Conservation (phyloP, 2,113 vertebrate genomes). For the Cephalopterus ornatus region DNA sequence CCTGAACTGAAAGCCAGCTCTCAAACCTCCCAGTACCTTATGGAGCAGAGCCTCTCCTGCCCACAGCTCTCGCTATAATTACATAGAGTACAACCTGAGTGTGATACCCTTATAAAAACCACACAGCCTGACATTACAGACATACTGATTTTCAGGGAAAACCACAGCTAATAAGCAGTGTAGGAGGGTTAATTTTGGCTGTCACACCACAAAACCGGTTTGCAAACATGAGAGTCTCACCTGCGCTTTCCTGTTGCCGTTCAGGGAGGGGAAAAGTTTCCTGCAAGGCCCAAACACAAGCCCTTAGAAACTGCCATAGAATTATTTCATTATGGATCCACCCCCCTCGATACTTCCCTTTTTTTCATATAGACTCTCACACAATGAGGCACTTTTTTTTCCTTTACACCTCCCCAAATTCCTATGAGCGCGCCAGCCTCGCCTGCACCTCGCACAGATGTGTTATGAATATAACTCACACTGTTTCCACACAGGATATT, state of each 20-base stretch:
- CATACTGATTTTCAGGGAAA: not conserved
- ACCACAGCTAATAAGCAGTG: not conserved
- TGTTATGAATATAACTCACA: slow-evolving; percentile 64
- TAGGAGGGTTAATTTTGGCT: not conserved
- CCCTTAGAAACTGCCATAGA: not conserved
- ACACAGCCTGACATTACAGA: not conserved
- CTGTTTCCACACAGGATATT: slow-evolving; percentile 44
- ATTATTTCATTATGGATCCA: not conserved
- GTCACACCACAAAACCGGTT: not conserved
- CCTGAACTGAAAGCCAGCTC: not conserved
- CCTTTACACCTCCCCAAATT: slow-evolving; percentile 47
- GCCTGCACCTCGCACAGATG: slow-evolving; percentile 59
- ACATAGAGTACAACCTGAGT: accelerated
- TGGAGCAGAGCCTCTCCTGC: not conserved
- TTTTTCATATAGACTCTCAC: not conserved
- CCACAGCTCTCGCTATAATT: not conserved
- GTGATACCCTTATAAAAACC: not conserved
- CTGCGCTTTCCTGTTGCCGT: not conserved
- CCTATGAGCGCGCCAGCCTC: slow-evolving; percentile 3
- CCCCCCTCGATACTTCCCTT: not conserved
- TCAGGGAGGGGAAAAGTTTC: not conserved
- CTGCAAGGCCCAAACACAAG: not conserved
- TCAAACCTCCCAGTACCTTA: not conserved
- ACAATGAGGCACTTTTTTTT: not conserved
- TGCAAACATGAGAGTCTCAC: not conserved